phyloP scores from a whole-genome alignment of 1,140 invertebrate species.

The Conopomorpha cramerella region DNA sequence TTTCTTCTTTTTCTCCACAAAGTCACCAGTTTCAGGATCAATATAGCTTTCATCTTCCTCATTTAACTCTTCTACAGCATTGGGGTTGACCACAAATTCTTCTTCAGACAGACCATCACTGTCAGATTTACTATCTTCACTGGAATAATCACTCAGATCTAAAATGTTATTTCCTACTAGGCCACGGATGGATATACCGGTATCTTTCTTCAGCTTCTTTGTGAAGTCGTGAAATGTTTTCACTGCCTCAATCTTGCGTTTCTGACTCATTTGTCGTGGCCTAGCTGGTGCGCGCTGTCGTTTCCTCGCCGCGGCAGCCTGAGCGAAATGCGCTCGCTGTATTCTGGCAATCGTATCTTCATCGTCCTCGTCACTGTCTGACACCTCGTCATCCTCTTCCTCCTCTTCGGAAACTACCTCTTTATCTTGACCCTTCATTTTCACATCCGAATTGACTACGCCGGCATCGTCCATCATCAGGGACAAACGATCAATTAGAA shows the following conservation, averaged over 20 bases:
- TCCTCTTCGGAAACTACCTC: conserved; percentile 24
- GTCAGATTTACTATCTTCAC: conserved; percentile 40
- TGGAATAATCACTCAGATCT: conserved; percentile 54
- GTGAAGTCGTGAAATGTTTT: conserved; percentile 56
- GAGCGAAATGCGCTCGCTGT: conserved; percentile 44
- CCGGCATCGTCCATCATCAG: conserved; percentile 35
- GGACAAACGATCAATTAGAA: no score
- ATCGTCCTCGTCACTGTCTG: conserved; percentile 47
- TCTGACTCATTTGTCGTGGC: conserved; percentile 38
- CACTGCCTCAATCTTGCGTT: conserved; percentile 54
- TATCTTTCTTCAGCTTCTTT: conserved; percentile 58
- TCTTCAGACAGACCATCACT: conserved; percentile 55
- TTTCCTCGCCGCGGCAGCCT: conserved; percentile 40
- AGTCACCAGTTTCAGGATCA: conserved; percentile 56
- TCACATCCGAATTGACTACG: conserved; percentile 25
- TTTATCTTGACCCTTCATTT: conserved; percentile 24
- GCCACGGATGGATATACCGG: conserved; percentile 52
- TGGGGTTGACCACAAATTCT: conserved; percentile 52
- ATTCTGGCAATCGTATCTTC: conserved; percentile 50
- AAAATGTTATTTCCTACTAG: conserved; percentile 54
- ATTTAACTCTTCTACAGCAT: conserved; percentile 45
- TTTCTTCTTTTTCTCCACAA: conserved; percentile 31
- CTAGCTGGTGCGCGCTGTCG: conserved; percentile 26
- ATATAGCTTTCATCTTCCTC: conserved; percentile 56
- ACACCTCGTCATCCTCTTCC: conserved; percentile 36